Percentiles rank a stretch among this genome's conserved stretches.
These are phyloP conservation scores for Melanophora roralis DNA, from an alignment of 2,888 invertebrate genomes.

Conservation along the genomic window DNA sequence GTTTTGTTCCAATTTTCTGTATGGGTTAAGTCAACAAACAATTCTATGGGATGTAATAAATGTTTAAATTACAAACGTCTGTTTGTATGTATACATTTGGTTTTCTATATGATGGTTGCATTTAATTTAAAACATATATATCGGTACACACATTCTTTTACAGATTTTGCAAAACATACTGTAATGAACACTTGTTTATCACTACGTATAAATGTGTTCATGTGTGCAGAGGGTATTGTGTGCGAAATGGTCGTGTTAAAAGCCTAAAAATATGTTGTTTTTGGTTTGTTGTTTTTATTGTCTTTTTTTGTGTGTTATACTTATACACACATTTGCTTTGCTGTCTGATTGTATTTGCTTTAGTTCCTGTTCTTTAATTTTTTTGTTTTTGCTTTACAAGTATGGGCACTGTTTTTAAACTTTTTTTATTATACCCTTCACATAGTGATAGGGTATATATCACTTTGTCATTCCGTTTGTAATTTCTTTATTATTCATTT, in stretches of 20 bases:
- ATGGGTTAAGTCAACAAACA: conserved; percentile 60
- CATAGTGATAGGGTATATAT: too few species aligned
- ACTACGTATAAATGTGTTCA: not conserved
- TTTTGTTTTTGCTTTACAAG: not conserved
- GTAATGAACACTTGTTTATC: not conserved
- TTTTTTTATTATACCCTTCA: not conserved
- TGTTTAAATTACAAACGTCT: conserved; percentile 49
- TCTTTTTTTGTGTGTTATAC: not conserved
- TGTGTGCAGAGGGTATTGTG: not conserved
- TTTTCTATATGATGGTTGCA: conserved; percentile 3
- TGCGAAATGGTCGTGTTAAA: conserved; percentile 30
- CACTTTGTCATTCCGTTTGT: too few species aligned
- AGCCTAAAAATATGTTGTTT: conserved; percentile 36
- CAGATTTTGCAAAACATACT: not conserved
- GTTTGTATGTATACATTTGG: not conserved
- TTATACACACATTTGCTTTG: not conserved
- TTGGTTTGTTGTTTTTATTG: not conserved
- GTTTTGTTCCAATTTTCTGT: conserved; percentile 16
- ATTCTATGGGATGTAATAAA: conserved; percentile 59
- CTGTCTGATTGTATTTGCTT: not conserved
- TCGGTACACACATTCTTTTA: not conserved
- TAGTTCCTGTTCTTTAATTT: not conserved
- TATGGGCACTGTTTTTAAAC: not conserved
- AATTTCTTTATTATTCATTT: too few species aligned
- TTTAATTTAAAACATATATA: not conserved